Percentiles rank a stretch among this genome's conserved stretches.
These are phyloP conservation scores for Leptocoma aspasia DNA, from an alignment of 2,113 vertebrate genomes.

Conservation along the genomic window DNA sequence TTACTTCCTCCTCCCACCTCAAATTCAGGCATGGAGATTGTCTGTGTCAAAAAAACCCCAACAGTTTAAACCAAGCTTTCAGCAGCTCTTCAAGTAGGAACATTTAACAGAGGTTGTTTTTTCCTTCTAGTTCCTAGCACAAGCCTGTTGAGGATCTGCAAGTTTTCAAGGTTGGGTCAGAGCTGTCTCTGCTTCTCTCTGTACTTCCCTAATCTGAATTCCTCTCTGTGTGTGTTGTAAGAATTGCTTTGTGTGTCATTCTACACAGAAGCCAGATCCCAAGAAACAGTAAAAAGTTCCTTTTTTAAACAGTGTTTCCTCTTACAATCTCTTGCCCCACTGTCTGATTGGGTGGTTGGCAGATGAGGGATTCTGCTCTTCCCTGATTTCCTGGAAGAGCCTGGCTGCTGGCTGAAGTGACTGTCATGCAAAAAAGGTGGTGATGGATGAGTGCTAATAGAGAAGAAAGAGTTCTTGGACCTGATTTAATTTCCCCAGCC, in stretches of 20 bases:
- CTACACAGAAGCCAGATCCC: conserved; percentile 42
- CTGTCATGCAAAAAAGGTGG: not conserved
- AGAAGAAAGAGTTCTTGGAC: conserved; percentile 23
- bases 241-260: conserved; percentile 37
- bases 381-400: conserved; percentile 55
- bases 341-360: not conserved
- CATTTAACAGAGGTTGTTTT: not conserved
- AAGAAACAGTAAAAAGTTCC: conserved; percentile 7
- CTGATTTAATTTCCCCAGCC: not conserved
- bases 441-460: not conserved
- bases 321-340: not conserved
- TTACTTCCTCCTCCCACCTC: not conserved
- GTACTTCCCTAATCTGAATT: conserved; percentile 20
- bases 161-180: not conserved
- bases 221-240: not conserved
- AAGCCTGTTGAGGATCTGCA: not conserved
- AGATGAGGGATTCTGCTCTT: conserved; percentile 7
- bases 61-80: not conserved
- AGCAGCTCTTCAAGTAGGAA: not conserved
- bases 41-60: not conserved
- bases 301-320: not conserved
- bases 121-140: not conserved
- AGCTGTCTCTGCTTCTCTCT: not conserved
- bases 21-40: not conserved
- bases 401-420: not conserved